phyloP scores from a whole-genome alignment of 2,797 vertebrate species.

The Bradypodion pumilum region DNA sequence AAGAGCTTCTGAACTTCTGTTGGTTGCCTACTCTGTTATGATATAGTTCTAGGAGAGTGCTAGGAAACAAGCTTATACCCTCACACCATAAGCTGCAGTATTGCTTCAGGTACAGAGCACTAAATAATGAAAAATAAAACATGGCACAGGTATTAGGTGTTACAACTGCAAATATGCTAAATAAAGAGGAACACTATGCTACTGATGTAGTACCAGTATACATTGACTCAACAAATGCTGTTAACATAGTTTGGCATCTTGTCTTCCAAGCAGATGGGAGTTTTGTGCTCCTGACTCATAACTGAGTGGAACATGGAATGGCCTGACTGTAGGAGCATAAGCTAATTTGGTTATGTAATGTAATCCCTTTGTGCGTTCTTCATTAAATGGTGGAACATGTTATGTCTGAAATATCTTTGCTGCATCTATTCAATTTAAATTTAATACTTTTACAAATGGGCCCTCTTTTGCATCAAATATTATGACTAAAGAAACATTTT shows the following conservation, averaged over 20 bases:
- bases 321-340: background rate
- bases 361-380: background rate
- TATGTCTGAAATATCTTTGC: background rate
- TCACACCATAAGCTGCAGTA: background rate
- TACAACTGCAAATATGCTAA: background rate
- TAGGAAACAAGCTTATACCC: background rate
- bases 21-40: background rate
- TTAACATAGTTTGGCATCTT: background rate
- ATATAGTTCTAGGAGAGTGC: background rate
- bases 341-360: constrained; percentile 3
- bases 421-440: background rate
- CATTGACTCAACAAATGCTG: background rate
- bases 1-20: too few relatives aligned
- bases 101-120: background rate
- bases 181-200: constrained; percentile 1
- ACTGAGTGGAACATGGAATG: constrained; percentile 28
- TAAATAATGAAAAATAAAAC: background rate
- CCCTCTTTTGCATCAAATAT: background rate
- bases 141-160: background rate
- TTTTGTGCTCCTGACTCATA: background rate
- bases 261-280: constrained; percentile 27
- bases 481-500: background rate
- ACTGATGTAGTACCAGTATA: background rate
- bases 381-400: background rate
- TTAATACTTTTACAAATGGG: background rate